Evolutionary conservation across 1,140 invertebrate species (phyloP), one percentile per base, ranked within the genome.

Genomic region (Pollicipes pollicipes): DNA sequence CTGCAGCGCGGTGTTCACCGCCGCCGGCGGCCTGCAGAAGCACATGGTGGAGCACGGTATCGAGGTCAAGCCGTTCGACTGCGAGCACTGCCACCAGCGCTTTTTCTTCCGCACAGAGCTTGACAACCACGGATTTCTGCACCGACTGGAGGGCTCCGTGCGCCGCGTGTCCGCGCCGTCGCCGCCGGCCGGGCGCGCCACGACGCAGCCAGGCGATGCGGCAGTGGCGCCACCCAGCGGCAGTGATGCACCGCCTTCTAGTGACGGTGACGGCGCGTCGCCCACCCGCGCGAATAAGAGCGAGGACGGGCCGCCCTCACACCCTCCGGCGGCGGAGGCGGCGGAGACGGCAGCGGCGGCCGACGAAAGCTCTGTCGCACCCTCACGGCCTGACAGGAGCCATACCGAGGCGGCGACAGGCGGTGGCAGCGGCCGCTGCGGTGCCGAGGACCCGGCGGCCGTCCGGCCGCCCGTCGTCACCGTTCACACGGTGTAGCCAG

Each of bases 31-130:
- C 0, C 82, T 94, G 3, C 87, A 93, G 76, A 84, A 84, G 58
- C 93, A 96, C 78, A 89, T 94, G 78, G 72, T 87, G 17, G 89
- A 91, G 75, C 93, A 96, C 78, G 89, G 90, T 0, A 79, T 88
- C 2, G 84, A 86, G 13, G 84, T 87, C 1, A 83, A 88, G 58
- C 90, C 90, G 0, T 95, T 94, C 77, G 89, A 91, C 76, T 97
- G 93, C 77, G 83, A 83, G 4, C 79, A 87, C 29, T 96, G 94
- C 76, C 86, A 85, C 16, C 83, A 90, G 69, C 90, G 88, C 74
- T 97, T 95, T 81, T 95, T 93, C 81, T 96, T 96, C 81, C 85
- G 89, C 68, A 88, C 91, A 0, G 93, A 97, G 78, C 78, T 95
- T 0, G 90, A 95, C 74, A 93, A 96, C 77, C 94, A 96, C 78